Evolutionary conservation across 2,797 vertebrate species (phyloP).

Genomic region (Cossypha polioptera): DNA sequence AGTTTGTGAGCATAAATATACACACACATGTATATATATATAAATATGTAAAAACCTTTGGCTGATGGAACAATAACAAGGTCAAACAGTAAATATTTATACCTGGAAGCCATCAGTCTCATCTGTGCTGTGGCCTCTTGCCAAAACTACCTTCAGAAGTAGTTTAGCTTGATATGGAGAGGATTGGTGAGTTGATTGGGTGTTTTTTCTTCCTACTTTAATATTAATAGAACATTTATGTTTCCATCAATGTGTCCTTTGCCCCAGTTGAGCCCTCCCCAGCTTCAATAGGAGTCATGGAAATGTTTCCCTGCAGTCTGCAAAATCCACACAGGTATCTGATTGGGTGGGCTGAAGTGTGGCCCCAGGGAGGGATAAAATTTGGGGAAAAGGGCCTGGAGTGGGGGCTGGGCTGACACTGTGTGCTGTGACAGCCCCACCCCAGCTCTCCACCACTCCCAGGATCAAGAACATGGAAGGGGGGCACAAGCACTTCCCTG

Average conservation of each 20-base stretch:
- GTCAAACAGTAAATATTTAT: constrained; percentile 57
- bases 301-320: background rate
- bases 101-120: constrained; percentile 32
- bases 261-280: background rate
- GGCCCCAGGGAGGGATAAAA: background rate
- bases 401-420: background rate
- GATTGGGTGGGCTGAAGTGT: rapidly evolving
- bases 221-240: background rate
- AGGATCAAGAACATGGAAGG: rapidly evolving
- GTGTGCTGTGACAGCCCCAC: rapidly evolving
- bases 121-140: constrained; percentile 8
- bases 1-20: background rate
- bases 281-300: background rate
- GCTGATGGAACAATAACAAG: constrained; percentile 49
- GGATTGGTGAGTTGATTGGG: background rate
- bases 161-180: background rate
- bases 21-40: background rate
- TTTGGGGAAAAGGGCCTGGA: background rate
- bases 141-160: constrained; percentile 26
- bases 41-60: background rate
- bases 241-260: background rate
- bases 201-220: background rate
- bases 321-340: background rate
- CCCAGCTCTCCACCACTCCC: background rate
- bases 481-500: background rate